Evolutionary conservation across 2,113 vertebrate species (phyloP), one percentile per base, ranked within the genome.

Genomic region (Brevimyrus niger): DNA sequence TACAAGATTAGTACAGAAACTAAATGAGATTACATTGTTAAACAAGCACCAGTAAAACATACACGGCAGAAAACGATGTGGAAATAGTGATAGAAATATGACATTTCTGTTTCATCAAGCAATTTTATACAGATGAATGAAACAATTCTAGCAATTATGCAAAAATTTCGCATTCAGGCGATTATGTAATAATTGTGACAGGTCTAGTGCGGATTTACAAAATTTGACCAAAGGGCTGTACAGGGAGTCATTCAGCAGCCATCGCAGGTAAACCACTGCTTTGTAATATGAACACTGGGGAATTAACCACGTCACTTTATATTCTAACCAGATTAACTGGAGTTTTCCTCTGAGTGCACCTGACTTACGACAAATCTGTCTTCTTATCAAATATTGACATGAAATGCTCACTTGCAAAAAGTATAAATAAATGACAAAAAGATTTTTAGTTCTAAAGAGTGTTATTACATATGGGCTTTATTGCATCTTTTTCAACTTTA

Each of bases 271-370:
- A 87, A 42, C 55, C 47, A 87, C 27, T 80, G 23, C 38, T 10
- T 38, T 89, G 10, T 46, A 76, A 89, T 87, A 76, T 89, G 51
- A 89, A 61, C 89, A 90, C 87, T 87, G 35, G 31, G 89, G 15
- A 90, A 90, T 91, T 89, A 90, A 13, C 73, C 83, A 51, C 35
- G 48, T 58, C 46, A 85, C 19, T 90, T 84, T 90, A 91, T 92
- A 87, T 89, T 91, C 82, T 82, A 69, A 89, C 88, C 83, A 87
- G 90, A 89, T 90, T 91, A 92, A 87, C 69, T 51, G 89, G 89
- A 92, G 88, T 92, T 92, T 91, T 90, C 55, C 86, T 89, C 65
- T 83, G 46, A 88, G 89, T 42, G 90, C 91, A 90, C 85, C 90
- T 89, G 89, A 91, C 53, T 48, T 51, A 82, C 55, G 38, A 48